Conservation (phyloP, 2,113 vertebrate genomes). For the cattle (Bos taurus) region DNA sequence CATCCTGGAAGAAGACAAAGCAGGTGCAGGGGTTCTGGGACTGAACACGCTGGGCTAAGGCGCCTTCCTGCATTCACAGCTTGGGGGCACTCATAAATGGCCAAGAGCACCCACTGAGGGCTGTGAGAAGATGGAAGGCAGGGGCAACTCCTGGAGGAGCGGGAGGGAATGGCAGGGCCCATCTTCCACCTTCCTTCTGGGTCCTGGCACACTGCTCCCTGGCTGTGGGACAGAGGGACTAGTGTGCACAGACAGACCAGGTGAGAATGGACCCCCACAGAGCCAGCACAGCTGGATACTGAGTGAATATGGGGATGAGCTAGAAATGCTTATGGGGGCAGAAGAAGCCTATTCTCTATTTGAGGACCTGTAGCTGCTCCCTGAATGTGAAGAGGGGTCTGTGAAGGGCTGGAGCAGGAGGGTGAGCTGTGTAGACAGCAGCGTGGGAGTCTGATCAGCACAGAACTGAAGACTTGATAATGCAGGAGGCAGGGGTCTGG, state of each 20-base stretch:
- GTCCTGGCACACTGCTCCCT: no score
- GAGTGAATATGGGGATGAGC: no score
- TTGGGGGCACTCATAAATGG: rapidly evolving
- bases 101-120: background rate
- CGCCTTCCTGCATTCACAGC: rapidly evolving
- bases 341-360: background rate
- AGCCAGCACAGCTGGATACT: rapidly evolving
- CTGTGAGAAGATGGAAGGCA: no score
- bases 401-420: rapidly evolving
- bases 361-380: rapidly evolving
- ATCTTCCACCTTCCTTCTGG: no score
- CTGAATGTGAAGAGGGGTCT: rapidly evolving
- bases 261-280: background rate
- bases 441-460: background rate
- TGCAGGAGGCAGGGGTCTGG: rapidly evolving
- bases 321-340: rapidly evolving
- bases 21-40: no score
- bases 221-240: background rate
- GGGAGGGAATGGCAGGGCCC: no score
- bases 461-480: background rate
- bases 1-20: background rate
- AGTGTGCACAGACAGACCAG: rapidly evolving
- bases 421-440: rapidly evolving
- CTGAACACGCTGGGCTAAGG: rapidly evolving
- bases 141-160: no score